Evolutionary conservation across 2,113 vertebrate genomes (phyloP).

Genomic region (Rhinichthys klamathensis): DNA sequence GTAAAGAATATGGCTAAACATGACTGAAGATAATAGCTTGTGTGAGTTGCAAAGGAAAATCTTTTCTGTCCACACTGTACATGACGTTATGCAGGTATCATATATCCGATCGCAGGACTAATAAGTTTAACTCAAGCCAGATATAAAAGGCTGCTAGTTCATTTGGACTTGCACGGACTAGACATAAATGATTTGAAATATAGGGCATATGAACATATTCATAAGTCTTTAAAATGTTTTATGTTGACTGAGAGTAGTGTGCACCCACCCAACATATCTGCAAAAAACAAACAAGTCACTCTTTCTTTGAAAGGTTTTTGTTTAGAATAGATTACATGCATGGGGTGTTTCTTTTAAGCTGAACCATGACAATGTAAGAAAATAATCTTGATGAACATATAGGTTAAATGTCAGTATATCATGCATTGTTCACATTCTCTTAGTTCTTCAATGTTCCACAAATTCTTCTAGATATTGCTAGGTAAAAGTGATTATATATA

Average conservation of each 20-base stretch:
- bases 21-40: background rate
- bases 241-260: background rate
- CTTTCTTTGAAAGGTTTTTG: background rate
- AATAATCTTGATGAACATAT: background rate
- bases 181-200: background rate
- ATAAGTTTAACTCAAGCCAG: background rate
- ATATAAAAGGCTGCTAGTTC: conserved; percentile 5
- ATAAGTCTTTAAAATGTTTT: background rate
- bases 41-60: background rate
- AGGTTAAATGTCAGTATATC: background rate
- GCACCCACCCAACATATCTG: background rate
- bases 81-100: conserved; percentile 25
- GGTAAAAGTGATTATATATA: background rate
- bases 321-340: background rate
- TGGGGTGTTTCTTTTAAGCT: background rate
- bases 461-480: background rate
- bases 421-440: background rate
- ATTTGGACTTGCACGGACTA: background rate
- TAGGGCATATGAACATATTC: background rate
- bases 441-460: background rate
- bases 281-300: background rate
- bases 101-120: background rate
- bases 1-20: background rate
- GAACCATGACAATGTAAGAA: background rate
- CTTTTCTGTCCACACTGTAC: background rate